Conservation (phyloP, 2,797 vertebrate species). For the Xerus rutilus region DNA sequence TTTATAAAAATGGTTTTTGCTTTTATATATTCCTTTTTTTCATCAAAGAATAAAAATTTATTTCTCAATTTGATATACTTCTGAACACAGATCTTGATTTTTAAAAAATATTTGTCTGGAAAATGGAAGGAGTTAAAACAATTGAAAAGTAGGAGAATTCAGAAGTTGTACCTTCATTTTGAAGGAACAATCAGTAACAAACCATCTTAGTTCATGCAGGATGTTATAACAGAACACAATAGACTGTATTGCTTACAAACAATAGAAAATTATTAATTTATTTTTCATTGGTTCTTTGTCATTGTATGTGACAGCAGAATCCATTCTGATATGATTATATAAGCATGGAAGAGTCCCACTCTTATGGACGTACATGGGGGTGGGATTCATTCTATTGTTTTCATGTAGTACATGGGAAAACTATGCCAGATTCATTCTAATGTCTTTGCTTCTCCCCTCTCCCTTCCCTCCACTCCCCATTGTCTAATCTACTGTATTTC, state of each 20-base stretch:
- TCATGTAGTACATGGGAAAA: no score
- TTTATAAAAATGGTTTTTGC: neutral
- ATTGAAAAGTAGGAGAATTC: neutral
- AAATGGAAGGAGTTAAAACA: neutral
- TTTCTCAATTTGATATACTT: conserved; percentile 34
- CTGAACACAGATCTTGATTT: neutral
- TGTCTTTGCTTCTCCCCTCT: no score
- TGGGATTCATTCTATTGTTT: no score
- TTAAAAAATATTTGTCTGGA: neutral
- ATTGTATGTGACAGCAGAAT: no score
- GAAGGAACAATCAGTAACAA: neutral
- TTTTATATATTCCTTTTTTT: neutral
- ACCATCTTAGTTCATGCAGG: neutral
- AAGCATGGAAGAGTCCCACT: no score
- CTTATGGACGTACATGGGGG: no score
- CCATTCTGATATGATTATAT: no score
- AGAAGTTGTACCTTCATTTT: neutral
- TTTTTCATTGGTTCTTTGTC: no score
- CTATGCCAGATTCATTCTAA: no score
- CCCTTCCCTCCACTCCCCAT: no score
- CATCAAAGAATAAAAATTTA: neutral
- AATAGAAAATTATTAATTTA: no score
- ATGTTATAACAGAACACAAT: neutral
- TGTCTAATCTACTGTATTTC: no score
- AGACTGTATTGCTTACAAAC: neutral